Base-by-base conservation (phyloP, 1,140 invertebrate species). In the Psilanteris sp. region DNA sequence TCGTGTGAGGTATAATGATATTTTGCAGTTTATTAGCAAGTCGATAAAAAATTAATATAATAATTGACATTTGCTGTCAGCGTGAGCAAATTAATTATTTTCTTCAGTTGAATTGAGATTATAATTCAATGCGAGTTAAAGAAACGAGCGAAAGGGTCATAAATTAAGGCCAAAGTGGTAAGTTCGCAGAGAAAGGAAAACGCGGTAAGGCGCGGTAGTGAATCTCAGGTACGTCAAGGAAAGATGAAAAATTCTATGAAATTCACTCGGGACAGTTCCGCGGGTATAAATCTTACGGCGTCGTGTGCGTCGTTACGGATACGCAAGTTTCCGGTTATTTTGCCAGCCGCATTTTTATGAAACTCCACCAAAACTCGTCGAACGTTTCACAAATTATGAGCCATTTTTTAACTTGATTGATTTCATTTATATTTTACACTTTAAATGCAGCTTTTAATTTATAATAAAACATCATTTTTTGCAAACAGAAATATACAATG, bases 281-380 rank as follows among this genome's bases (percentile, higher is more conserved):
- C 11, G 41, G 31, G 9, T 55, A 62, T 62, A 64, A 72, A 72
- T 72, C 55, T 62, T 62, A 10, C 15, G 8, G 55, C 54, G 66
- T 59, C 52, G 43, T 27, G 22, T 34, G 15, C 67, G 54, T 36
- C 48, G 29, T 26, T 50, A 32, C 57, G 50, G 48, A 57, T 72
- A 64, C 55, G 68, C 68, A 72, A 72, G 39, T 64, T 72, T 72
- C 55, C 68, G 57, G 36, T 61, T 57, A 72, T 72, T 72, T 72
- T 62, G 27, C 20, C 22, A 71, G 29, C 27, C n/a, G 18, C 18
- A 46, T 50, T 36, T 43, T 54, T n/a, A 37, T 16, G 1, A 0
- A 36, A 22, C 11, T n/a, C n/a, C n/a, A n/a, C n/a, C n/a, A n/a
- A n/a, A n/a, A n/a, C n/a, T 54, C 15, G 27, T 64, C 24, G 27